Evolutionary conservation across 1,140 invertebrate species (phyloP).

Genomic region (Anastrepha obliqua): DNA sequence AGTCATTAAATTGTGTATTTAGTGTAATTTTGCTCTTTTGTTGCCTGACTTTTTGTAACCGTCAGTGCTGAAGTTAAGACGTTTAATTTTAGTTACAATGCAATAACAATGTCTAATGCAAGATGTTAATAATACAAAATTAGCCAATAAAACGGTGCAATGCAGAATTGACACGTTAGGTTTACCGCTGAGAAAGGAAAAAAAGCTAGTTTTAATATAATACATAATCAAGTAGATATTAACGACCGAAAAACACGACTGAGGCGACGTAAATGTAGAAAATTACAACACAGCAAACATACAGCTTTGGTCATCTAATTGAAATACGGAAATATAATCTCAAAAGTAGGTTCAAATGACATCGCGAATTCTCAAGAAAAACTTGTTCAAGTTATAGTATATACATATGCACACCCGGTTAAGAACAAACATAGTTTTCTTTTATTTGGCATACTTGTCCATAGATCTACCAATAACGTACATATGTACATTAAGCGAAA

Average conservation of each 20-base stretch:
- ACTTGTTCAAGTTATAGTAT: no score
- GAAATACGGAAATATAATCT: no score
- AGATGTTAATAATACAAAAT: not conserved
- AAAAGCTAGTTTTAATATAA: slow-evolving; percentile 32
- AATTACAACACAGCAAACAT: no score
- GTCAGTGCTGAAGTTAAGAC: slow-evolving; percentile 21
- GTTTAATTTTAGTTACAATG: slow-evolving; percentile 19
- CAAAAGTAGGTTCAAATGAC: no score
- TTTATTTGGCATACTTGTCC: not conserved
- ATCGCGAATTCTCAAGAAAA: no score
- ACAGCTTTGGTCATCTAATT: no score
- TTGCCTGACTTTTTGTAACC: not conserved
- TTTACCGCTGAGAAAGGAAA: not conserved
- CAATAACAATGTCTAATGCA: slow-evolving; percentile 17
- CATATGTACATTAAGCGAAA: not conserved
- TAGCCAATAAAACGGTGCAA: slow-evolving; percentile 10
- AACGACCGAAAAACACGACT: no score
- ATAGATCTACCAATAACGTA: not conserved
- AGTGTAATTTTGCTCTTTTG: not conserved
- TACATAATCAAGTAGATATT: not conserved
- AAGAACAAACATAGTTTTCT: no score
- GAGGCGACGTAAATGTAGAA: not conserved
- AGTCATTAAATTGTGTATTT: slow-evolving; percentile 26
- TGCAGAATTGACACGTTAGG: not conserved
- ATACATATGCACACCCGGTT: no score